Evolutionary conservation across 2,888 invertebrate species (phyloP), one percentile per base, ranked within the genome.

Genomic region (Leucoma salicis): DNA sequence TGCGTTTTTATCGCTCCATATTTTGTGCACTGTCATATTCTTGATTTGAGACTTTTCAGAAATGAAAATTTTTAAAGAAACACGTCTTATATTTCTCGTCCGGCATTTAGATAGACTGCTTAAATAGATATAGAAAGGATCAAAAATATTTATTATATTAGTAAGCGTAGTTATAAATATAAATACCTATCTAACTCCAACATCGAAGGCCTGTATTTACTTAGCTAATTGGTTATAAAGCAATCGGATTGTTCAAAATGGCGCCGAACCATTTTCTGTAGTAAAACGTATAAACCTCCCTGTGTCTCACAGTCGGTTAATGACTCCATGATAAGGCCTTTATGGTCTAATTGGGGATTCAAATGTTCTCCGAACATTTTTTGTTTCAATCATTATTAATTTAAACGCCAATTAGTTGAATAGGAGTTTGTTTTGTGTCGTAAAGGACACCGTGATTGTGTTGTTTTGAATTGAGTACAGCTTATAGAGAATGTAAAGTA

Each of bases 231-330:
- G 85, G 86, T 81, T 81, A 79, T 87, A 84, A 85, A 87, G 83
- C 65, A 74, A 60, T 70, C 58, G 69, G 79, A 83, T 84, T 83
- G 82, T 82, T 82, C 59, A 69, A 79, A 84, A 83, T 78, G 78
- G 78, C 74, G 77, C 74, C 70, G 77, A 74, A 77, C 81, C 78
- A 87, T 88, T 87, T 86, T 74, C 73, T 82, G 80, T 82, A 83
- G 83, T 86, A 78, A 84, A 87, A 78, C 82, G 82, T 82, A 86
- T 87, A 88, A 88, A 88, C 86, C 86, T 78, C 86, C 84, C 84
- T 74, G 74, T 71, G 81, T 78, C 69, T 67, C 68, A 66, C 65
- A 76, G 80, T 78, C 75, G 66, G 79, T 78, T 87, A 87, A 87
- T 85, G 73, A 76, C 70, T 74, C 73, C 78, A 77, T 79, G 84